Conservation (phyloP, 2,888 invertebrate genomes). For the Parnassius orleans region DNA sequence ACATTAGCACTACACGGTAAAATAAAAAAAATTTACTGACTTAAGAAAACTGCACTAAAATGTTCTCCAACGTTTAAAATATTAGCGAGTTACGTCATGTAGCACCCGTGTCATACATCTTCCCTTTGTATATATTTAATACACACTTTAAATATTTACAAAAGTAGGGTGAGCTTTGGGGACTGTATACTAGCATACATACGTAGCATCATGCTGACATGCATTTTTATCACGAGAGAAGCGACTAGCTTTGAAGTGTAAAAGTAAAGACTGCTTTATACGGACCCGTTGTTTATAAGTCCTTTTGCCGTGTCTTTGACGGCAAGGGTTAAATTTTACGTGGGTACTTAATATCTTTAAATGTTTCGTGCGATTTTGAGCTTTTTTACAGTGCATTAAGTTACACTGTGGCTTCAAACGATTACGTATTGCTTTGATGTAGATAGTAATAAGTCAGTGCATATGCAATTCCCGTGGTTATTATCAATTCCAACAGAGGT, state of each 20-base stretch:
- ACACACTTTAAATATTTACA: background rate
- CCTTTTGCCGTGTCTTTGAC: conserved; percentile 1
- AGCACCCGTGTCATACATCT: too few species aligned
- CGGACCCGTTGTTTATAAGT: conserved; percentile 9
- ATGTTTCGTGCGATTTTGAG: background rate
- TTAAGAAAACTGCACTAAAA: too few species aligned
- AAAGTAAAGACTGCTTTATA: conserved; percentile 2
- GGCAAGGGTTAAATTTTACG: background rate
- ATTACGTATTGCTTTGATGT: too few species aligned
- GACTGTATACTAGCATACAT: background rate
- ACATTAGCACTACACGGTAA: too few species aligned
- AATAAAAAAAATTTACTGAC: too few species aligned
- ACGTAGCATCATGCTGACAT: conserved; percentile 4
- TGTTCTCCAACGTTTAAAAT: too few species aligned
- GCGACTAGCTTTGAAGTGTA: conserved; percentile 1
- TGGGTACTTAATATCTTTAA: background rate
- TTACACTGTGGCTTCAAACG: background rate
- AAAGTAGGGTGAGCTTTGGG: background rate
- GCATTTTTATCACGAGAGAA: conserved; percentile 7
- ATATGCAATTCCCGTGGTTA: too few species aligned
- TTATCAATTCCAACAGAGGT: too few species aligned
- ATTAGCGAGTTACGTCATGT: too few species aligned
- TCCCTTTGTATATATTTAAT: too few species aligned
- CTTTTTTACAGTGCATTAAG: background rate
- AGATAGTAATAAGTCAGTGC: too few species aligned